A percentile compares a stretch with the other conserved stretches of the same genome.
Evolutionary conservation across 1,140 invertebrate species (phyloP).

Genomic region (Limonius californicus): DNA sequence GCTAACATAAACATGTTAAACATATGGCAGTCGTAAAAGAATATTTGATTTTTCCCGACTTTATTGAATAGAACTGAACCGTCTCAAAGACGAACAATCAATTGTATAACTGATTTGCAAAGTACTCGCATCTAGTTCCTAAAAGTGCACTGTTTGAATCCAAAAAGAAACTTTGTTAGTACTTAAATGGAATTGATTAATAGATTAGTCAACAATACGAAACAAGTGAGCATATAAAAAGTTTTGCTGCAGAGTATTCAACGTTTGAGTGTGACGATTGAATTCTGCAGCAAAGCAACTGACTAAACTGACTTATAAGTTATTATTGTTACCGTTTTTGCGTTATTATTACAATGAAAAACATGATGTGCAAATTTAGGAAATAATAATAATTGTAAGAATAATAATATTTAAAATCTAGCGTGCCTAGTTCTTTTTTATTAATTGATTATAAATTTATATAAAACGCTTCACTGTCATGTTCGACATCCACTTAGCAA

Average conservation of each 20-base stretch:
- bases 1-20: too few relatives aligned
- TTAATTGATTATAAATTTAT: slow-evolving; percentile 5
- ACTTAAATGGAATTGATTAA: slow-evolving; percentile 12
- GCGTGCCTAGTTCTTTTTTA: slow-evolving; percentile 10
- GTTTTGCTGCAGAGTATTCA: background rate
- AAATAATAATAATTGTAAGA: background rate
- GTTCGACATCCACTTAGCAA: background rate
- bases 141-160: background rate
- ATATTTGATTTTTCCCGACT: too few relatives aligned
- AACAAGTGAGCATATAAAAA: background rate
- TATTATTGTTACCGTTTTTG: too few relatives aligned
- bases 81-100: too few relatives aligned
- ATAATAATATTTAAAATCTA: slow-evolving; percentile 8
- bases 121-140: background rate
- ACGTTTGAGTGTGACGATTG: too few relatives aligned
- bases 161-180: background rate
- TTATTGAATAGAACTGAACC: too few relatives aligned
- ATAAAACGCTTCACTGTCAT: slow-evolving; percentile 3
- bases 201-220: background rate
- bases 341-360: too few relatives aligned
- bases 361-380: slow-evolving; percentile 8
- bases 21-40: too few relatives aligned
- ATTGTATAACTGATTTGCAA: too few relatives aligned
- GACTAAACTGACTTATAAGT: too few relatives aligned
- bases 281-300: too few relatives aligned